These are phyloP conservation scores for Xiphophorus maculatus DNA, from an alignment of 2,113 vertebrate species.

Conservation along the genomic window DNA sequence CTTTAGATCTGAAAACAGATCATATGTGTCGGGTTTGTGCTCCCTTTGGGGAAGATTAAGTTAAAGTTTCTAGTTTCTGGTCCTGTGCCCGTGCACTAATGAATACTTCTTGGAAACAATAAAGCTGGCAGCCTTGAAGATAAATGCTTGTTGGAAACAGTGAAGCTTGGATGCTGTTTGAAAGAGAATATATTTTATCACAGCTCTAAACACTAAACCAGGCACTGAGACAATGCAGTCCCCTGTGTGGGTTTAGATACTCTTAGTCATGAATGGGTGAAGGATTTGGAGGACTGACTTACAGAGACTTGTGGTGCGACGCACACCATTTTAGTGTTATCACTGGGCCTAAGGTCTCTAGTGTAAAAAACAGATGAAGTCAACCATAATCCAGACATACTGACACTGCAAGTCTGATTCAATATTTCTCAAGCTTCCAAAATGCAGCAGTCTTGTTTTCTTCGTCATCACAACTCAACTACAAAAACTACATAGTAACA, in stretches of 20 bases:
- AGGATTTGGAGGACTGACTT: neutral
- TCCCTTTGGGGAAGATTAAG: slow-evolving; percentile 19
- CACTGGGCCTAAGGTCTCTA: neutral
- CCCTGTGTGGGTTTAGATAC: neutral
- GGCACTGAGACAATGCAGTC: neutral
- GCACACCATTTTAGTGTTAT: neutral
- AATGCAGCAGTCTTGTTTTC: too few relatives aligned
- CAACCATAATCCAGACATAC: neutral
- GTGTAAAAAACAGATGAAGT: neutral
- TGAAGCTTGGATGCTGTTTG: slow-evolving; percentile 16
- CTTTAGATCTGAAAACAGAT: neutral
- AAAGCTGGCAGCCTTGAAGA: neutral
- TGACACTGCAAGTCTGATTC: neutral
- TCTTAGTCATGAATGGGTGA: neutral
- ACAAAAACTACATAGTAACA: too few relatives aligned
- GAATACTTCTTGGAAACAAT: slow-evolving; percentile 6
- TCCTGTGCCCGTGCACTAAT: slow-evolving; percentile 9
- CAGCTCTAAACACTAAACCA: slow-evolving; percentile 11
- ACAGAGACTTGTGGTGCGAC: neutral
- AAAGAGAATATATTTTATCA: neutral
- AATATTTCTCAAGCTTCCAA: neutral
- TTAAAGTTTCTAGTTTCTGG: slow-evolving; percentile 1
- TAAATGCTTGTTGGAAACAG: slow-evolving; percentile 3
- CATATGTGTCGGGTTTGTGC: neutral
- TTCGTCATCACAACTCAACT: too few relatives aligned